Evolutionary conservation across 2,888 invertebrate species (phyloP), one percentile per base, ranked within the genome.

Genomic region (Craniophora ligustri): DNA sequence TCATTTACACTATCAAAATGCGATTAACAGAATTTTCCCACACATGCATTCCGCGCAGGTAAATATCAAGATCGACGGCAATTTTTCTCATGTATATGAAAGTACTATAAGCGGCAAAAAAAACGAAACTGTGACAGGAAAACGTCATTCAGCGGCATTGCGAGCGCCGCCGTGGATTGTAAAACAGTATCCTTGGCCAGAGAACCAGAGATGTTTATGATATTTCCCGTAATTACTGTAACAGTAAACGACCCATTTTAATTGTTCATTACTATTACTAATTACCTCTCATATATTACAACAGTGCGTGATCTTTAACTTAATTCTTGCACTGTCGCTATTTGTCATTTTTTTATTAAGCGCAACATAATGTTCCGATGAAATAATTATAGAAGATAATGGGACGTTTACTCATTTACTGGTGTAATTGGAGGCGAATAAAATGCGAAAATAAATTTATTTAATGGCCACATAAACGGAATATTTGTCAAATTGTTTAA

Each of bases 141-240:
- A 83, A 78, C 82, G 78, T 75, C 80, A 80, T 81, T 83, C 79
- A 72, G 57, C 67, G 66, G 71, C 74, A 82, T 81, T 75, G 72
- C 79, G 71, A 72, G 68, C 72, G 64, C 63, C 58, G 61, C 45
- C 53, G 58, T 53, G 75, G 78, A 80, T 76, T 79, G 79, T 79
- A 76, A 82, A 82, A 77, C 78, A 75, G 69, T 82, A 87, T 84
- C 87, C 84, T 88, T 82, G 81, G 64, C 66, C 72, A 40, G 28
- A 45, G 44, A 36, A 19, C 54, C 35, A 54, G 71, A 83, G 79
- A 86, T 81, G 82, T 85, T 88, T 87, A 86, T 87, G 86, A 89
- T 87, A 87, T 89, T 87, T 89, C 87, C 89, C 86, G 86, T 84
- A 86, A 88, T 92, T 91, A 91, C 77, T 68, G 75, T 87, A 86